Evolutionary conservation across 2,797 vertebrate species (phyloP), one percentile per base, ranked within the genome.

Genomic region (Danio choprae): DNA sequence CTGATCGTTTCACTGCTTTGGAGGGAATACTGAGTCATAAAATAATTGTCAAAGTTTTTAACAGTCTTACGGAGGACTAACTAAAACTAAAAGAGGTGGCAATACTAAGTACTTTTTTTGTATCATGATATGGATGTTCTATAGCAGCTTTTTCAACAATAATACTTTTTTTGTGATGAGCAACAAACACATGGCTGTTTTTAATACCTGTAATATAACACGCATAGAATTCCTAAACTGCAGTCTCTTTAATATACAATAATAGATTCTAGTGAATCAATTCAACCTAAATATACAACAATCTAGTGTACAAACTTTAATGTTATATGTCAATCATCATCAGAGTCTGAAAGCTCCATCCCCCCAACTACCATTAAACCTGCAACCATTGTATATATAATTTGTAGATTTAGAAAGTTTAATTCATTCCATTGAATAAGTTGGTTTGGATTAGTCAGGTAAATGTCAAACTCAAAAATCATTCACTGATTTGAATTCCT

Each of bases 21-120:
- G 12, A 22, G 20, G n/a, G 4, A 59, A 41, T 64, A 15, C 13
- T 43, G 48, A 8, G 12, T n/a, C 4, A 43, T n/a, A 51, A 46
- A 67, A 11, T 44, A 72, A 13, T 40, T 71, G 16, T 22, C 40
- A 72, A 13, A 72, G n/a, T 43, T 7, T 59, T 59, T 29, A 29
- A 29, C 29, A 29, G 29, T 29, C 29, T 29, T 29, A 29, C 29
- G 1, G 29, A 59, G 22, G 7, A 15, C 6, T 15, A 59, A 29
- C 12, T 59, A 1, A 29, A 59, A 36, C 22, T 59, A 41, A 41
- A 41, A n/a, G 59, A 10, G 40, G 7, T 40, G 36, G 62, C 36
- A 7, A 4, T n/a, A 62, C 15, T 41, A 62, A 7, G 0, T 15
- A 60, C 62, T 62, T 11, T 5, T 62, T 60, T 7, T 15, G 58